Conservation (phyloP, 2,113 vertebrate species). For the Syrmaticus mikado region DNA sequence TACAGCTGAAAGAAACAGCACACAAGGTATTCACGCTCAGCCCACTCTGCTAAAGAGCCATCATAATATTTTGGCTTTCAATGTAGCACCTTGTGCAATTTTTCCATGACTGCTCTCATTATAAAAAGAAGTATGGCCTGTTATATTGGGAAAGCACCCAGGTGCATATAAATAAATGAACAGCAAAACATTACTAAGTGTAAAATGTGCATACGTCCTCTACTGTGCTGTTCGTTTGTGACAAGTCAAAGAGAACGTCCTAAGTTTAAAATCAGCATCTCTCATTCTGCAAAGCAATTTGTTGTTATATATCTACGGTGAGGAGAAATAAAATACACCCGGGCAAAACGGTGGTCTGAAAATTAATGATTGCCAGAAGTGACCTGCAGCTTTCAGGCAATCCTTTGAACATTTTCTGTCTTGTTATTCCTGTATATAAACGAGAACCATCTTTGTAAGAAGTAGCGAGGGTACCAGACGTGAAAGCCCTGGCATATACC, state of each 20-base stretch:
- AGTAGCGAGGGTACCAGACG: not conserved
- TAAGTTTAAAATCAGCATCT: conserved; percentile 25
- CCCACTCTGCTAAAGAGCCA: not conserved
- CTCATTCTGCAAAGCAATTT: conserved; percentile 27
- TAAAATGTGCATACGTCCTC: not conserved
- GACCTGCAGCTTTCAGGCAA: not conserved
- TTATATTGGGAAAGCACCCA: not conserved
- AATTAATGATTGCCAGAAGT: conserved; percentile 36
- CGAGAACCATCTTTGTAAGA: conserved; percentile 24
- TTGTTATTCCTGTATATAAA: conserved; percentile 55
- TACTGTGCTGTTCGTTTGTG: not conserved
- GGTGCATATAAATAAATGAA: conserved; percentile 17
- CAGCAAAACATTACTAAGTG: not conserved
- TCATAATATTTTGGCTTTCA: not conserved
- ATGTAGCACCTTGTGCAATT: not conserved
- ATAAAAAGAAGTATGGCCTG: not conserved
- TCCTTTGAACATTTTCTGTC: not conserved
- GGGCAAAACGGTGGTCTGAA: conserved; percentile 6
- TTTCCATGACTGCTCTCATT: conserved; percentile 7
- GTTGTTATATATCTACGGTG: not conserved
- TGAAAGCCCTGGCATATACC: not conserved
- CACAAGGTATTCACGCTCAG: not conserved
- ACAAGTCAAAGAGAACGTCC: not conserved
- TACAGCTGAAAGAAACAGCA: not conserved
- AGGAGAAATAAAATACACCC: conserved; percentile 26